phyloP scores from a whole-genome alignment of 2,113 vertebrate species.

The Alexandromys fortis region DNA sequence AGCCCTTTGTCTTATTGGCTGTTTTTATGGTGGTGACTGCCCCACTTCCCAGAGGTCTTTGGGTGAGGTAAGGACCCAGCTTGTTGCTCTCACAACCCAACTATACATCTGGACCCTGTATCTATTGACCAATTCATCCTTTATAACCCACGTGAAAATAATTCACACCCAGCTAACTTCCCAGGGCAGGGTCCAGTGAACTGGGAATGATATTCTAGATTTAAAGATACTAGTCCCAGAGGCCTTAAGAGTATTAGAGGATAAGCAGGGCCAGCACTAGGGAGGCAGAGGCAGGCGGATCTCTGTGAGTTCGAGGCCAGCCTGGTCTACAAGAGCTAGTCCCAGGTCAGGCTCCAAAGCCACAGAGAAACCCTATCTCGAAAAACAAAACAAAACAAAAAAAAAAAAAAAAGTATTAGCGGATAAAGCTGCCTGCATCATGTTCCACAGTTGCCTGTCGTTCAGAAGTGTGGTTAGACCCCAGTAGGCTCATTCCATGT shows the following conservation, averaged over 20 bases:
- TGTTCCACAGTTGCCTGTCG: neutral
- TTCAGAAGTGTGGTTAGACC: neutral
- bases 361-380: too few relatives aligned
- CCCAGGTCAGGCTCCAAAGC: too few relatives aligned
- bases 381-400: too few relatives aligned
- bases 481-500: neutral
- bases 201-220: neutral
- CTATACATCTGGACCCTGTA: neutral
- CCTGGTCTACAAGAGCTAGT: too few relatives aligned
- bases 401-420: neutral
- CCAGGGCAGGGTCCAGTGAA: neutral
- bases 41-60: neutral
- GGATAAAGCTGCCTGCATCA: neutral
- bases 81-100: neutral
- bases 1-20: neutral
- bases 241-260: neutral
- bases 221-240: neutral
- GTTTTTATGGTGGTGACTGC: neutral
- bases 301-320: too few relatives aligned
- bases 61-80: neutral
- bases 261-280: neutral
- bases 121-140: neutral
- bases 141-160: neutral
- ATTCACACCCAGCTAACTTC: neutral
- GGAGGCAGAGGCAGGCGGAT: too few relatives aligned